These are phyloP conservation scores for Stenopsyche tienmushanensis DNA, from an alignment of 1,140 invertebrate species.

Conservation along the genomic window DNA sequence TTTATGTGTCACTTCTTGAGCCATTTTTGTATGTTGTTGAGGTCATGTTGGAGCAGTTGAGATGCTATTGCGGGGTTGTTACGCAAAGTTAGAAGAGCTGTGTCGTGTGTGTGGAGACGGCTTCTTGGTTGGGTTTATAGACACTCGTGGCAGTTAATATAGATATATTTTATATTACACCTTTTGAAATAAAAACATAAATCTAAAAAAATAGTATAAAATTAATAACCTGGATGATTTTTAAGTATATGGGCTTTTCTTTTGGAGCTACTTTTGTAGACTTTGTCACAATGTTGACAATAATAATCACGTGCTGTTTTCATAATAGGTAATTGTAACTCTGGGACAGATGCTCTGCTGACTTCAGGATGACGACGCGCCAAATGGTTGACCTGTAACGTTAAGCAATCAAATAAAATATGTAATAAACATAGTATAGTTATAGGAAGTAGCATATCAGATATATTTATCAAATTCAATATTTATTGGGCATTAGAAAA, in stretches of 20 bases:
- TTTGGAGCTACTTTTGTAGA: constrained; percentile 85
- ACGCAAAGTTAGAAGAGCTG: too few species aligned
- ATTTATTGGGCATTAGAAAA: neutral
- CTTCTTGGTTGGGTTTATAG: too few species aligned
- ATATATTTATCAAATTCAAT: neutral
- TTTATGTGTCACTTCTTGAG: too few species aligned
- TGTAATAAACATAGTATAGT: neutral
- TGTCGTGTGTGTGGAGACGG: too few species aligned
- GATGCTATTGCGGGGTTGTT: too few species aligned
- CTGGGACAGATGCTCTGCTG: constrained; percentile 72
- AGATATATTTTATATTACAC: too few species aligned
- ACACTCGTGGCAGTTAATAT: too few species aligned
- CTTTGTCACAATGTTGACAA: constrained; percentile 85
- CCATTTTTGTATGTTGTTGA: too few species aligned
- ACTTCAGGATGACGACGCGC: constrained; percentile 82
- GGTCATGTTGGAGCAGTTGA: too few species aligned
- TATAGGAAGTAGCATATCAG: neutral
- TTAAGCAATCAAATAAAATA: neutral
- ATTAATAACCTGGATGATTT: constrained; percentile 70
- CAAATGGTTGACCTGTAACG: constrained; percentile 69
- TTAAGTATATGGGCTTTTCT: constrained; percentile 83
- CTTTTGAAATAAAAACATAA: too few species aligned
- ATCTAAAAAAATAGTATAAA: too few species aligned
- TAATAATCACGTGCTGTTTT: constrained; percentile 79
- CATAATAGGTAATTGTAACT: constrained; percentile 80